Conservation (phyloP, 2,113 vertebrate genomes). For the Sander vitreus region DNA sequence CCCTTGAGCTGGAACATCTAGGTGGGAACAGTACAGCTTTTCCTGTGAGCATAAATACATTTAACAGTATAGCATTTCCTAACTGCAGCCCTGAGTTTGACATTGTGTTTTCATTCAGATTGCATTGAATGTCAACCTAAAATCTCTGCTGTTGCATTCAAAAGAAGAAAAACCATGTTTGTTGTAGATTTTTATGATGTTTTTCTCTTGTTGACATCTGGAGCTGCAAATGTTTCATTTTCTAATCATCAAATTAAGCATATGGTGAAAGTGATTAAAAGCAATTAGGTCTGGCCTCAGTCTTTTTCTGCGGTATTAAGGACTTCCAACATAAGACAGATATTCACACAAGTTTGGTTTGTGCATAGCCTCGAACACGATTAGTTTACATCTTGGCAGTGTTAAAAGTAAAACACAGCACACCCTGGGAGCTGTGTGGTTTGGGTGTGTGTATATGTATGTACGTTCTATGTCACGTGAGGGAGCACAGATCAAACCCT, state of each 20-base stretch:
- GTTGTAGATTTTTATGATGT: neutral
- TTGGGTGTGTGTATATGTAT: slow-evolving; percentile 2
- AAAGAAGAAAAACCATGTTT: neutral
- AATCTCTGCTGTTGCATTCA: neutral
- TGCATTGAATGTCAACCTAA: neutral
- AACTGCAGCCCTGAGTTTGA: neutral
- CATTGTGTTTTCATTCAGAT: neutral
- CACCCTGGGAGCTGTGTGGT: slow-evolving; percentile 1
- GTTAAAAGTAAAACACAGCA: slow-evolving; percentile 11
- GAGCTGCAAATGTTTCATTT: neutral
- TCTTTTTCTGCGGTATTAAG: neutral
- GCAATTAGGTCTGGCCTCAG: neutral
- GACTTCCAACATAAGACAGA: neutral
- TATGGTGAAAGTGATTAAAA: neutral
- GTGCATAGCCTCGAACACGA: neutral
- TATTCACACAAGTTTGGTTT: neutral
- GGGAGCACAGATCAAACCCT: slow-evolving; percentile 2
- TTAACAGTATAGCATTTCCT: slow-evolving; percentile 8
- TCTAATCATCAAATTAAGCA: neutral
- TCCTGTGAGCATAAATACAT: slow-evolving; percentile 43
- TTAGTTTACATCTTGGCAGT: neutral
- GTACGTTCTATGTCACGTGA: neutral
- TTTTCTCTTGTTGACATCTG: neutral
- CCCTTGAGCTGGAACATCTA: neutral
- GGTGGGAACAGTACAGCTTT: slow-evolving; percentile 11